These are phyloP conservation scores for Pterocles orientalis DNA, from an alignment of 2,113 vertebrate species.

Conservation along the genomic window DNA sequence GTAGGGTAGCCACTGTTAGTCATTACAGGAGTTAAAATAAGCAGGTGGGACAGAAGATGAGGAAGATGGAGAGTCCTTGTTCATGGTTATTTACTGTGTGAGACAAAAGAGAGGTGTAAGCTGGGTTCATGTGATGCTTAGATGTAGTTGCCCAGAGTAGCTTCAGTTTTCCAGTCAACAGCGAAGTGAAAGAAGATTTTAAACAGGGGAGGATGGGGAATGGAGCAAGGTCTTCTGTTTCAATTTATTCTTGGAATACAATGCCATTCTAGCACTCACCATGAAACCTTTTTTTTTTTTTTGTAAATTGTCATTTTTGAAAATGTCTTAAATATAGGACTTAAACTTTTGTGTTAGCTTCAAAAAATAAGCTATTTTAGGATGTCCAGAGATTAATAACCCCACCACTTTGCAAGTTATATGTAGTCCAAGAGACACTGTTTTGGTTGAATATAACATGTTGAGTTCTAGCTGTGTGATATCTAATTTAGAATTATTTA, in stretches of 20 bases:
- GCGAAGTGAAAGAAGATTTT: background rate
- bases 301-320: background rate
- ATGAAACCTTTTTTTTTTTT: background rate
- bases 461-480: slow-evolving; percentile 31
- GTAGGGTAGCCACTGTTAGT: background rate
- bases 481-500: slow-evolving; percentile 47
- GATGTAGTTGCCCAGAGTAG: background rate
- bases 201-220: background rate
- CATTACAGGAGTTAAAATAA: background rate
- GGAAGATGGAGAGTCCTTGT: background rate
- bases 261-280: background rate
- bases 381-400: background rate
- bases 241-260: background rate
- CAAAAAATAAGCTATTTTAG: background rate
- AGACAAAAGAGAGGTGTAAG: background rate
- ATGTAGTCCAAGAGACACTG: background rate
- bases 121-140: background rate
- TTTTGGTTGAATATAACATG: slow-evolving; percentile 7
- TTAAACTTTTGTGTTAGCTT: background rate
- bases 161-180: background rate
- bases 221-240: background rate
- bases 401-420: background rate
- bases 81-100: background rate
- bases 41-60: no score
- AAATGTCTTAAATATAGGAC: background rate